Conservation (phyloP, 2,888 invertebrate genomes). For the Coremacera marginata region DNA sequence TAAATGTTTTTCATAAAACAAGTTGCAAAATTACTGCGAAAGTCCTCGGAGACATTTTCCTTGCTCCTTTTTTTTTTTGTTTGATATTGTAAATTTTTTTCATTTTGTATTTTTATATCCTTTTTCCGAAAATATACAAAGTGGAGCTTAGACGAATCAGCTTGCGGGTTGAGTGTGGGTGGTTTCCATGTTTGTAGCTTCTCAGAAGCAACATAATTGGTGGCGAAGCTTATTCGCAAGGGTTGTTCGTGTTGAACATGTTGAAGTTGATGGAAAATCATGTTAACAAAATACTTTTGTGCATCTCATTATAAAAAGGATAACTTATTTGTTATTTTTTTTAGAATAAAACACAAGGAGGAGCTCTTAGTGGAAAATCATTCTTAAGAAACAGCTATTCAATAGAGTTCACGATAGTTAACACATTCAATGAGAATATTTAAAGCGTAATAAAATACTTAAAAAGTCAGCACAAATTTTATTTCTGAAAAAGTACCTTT, state of each 20-base stretch:
- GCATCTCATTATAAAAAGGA: constrained; percentile 38
- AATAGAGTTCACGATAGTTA: background rate
- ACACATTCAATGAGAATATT: background rate
- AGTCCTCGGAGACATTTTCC: constrained; percentile 43
- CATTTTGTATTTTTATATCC: background rate
- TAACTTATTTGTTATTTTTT: background rate
- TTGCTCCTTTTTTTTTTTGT: constrained; percentile 17
- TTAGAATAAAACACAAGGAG: too few relatives aligned
- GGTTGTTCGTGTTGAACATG: constrained; percentile 38
- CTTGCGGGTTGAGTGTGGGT: background rate
- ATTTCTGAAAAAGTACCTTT: too few relatives aligned
- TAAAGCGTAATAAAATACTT: too few relatives aligned
- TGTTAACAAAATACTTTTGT: constrained; percentile 47
- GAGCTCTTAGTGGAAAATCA: too few relatives aligned
- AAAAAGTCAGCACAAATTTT: too few relatives aligned
- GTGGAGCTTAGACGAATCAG: background rate
- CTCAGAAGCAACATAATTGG: constrained; percentile 42
- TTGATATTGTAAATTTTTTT: constrained; percentile 12
- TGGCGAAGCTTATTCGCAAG: constrained; percentile 35
- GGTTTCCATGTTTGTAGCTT: constrained; percentile 34
- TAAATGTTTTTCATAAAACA: constrained; percentile 39
- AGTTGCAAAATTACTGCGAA: constrained; percentile 41
- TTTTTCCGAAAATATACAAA: constrained; percentile 9
- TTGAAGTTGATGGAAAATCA: constrained; percentile 46
- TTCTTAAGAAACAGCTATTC: too few relatives aligned